Evolutionary conservation across 1,140 invertebrate species (phyloP).

Genomic region (Lepidurus couesii): DNA sequence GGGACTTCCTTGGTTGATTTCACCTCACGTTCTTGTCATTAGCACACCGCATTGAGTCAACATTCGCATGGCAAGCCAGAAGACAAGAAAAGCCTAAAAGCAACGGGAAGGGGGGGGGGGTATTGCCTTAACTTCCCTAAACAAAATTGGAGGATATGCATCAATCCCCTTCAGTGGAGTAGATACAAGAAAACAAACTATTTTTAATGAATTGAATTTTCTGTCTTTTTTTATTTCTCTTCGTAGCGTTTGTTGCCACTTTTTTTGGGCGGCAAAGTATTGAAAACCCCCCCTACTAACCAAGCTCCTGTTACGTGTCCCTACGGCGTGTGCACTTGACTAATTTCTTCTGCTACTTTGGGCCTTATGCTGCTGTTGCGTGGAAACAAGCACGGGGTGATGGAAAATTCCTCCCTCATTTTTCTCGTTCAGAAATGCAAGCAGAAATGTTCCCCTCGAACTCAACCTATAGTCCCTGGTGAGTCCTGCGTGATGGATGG

Average conservation of each 20-base stretch:
- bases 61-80: neutral
- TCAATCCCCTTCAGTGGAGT: neutral
- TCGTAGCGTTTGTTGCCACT: neutral
- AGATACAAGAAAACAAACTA: neutral
- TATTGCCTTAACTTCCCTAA: neutral
- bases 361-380: neutral
- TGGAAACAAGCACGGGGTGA: neutral
- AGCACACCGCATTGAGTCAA: slow-evolving; percentile 21
- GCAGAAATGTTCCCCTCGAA: neutral
- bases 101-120: neutral
- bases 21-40: slow-evolving; percentile 9
- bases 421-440: neutral
- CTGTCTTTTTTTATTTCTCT: neutral
- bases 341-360: neutral
- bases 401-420: neutral
- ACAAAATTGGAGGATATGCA: slow-evolving; percentile 2
- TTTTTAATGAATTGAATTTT: neutral
- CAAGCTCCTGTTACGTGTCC: neutral
- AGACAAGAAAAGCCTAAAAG: slow-evolving; percentile 19
- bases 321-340: neutral
- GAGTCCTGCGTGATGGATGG: slow-evolving; percentile 13
- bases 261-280: neutral
- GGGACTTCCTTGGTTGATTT: neutral
- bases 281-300: neutral
- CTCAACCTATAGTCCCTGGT: neutral